A percentile compares a stretch with the other conserved stretches of the same genome.
Conservation (phyloP, 2,888 invertebrate species). For the Acrobasis consociella region DNA sequence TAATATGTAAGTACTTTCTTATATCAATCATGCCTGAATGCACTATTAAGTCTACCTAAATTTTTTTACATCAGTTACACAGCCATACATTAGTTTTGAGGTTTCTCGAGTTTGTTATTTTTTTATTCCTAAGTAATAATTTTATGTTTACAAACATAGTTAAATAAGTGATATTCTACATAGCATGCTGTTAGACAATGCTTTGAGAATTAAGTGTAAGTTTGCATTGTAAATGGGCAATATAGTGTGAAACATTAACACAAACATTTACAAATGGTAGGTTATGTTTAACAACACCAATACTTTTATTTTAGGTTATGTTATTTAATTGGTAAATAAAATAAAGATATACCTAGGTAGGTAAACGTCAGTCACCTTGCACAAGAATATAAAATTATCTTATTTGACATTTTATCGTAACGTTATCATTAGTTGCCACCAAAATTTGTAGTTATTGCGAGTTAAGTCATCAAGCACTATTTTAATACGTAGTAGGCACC, state of each 20-base stretch:
- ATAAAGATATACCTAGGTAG: too few species aligned
- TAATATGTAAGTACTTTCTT: too few species aligned
- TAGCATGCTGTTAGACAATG: too few species aligned
- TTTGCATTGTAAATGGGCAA: too few species aligned
- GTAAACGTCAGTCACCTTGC: slow-evolving; percentile 5
- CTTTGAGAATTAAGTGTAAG: too few species aligned
- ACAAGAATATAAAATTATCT: background rate
- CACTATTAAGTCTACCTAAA: too few species aligned
- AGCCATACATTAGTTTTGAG: too few species aligned
- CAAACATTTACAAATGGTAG: background rate
- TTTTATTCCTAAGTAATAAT: too few species aligned
- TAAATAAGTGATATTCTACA: background rate
- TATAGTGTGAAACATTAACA: background rate
- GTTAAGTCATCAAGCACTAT: slow-evolving; percentile 28
- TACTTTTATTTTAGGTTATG: slow-evolving; percentile 16
- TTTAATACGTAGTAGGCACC: slow-evolving; percentile 6
- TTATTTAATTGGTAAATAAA: slow-evolving; percentile 12
- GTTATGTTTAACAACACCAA: slow-evolving; percentile 7
- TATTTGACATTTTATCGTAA: slow-evolving; percentile 9
- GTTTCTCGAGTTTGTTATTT: too few species aligned
- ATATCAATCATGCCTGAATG: too few species aligned
- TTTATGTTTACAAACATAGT: slow-evolving; percentile 6
- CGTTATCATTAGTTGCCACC: slow-evolving; percentile 26
- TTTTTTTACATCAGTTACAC: too few species aligned
- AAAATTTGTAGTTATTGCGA: slow-evolving; percentile 30